A percentile compares a stretch with the other conserved stretches of the same genome.
These are phyloP conservation scores for Trachelipus rathkii DNA, from an alignment of 1,140 invertebrate species.

Conservation along the genomic window DNA sequence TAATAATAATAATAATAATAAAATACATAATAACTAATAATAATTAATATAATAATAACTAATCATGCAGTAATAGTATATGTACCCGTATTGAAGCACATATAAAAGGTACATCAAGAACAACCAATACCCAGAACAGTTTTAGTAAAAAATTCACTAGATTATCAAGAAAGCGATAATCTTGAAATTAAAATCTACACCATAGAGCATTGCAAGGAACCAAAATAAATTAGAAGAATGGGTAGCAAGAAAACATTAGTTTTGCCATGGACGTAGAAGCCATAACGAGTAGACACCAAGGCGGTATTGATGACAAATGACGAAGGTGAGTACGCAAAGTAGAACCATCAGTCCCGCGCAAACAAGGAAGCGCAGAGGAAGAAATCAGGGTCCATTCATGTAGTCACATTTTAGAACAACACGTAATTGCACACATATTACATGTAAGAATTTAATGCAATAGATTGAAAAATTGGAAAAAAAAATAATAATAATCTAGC, in stretches of 20 bases:
- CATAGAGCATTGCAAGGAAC: conserved; percentile 21
- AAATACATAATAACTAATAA: no score
- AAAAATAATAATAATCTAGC: no score
- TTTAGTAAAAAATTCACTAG: not conserved
- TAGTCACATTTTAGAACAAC: conserved; percentile 34
- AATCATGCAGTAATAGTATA: no score
- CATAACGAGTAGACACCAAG: conserved; percentile 34
- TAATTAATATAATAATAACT: no score
- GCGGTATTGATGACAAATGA: conserved; percentile 8
- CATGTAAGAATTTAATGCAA: not conserved
- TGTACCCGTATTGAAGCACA: no score
- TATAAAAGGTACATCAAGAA: no score
- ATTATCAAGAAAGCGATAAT: not conserved
- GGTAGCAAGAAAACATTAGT: conserved; percentile 26
- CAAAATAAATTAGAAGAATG: conserved; percentile 29
- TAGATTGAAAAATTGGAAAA: not conserved
- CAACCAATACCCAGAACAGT: no score
- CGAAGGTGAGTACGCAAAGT: conserved; percentile 33
- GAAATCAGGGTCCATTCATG: conserved; percentile 19
- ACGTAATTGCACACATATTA: conserved; percentile 4
- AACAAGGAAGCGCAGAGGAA: conserved; percentile 40
- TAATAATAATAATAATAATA: no score
- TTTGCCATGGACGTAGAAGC: conserved; percentile 28
- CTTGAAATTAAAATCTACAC: not conserved
- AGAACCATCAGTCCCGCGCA: conserved; percentile 10